phyloP scores from a whole-genome alignment of 2,113 vertebrate genomes.

The Oryzias woworae region DNA sequence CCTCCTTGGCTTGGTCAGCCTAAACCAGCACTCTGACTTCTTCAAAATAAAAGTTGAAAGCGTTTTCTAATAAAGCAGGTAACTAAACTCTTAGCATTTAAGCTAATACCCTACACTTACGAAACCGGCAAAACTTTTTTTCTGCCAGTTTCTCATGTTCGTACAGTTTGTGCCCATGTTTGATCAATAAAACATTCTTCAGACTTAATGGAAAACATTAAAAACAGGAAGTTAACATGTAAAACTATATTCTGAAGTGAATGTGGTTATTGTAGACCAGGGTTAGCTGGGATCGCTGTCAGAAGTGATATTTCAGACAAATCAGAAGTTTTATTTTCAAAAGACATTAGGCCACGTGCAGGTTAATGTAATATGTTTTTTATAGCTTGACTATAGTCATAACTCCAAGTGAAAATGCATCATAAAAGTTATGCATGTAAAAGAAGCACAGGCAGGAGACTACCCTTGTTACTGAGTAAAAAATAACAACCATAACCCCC shows the following conservation, averaged over 20 bases:
- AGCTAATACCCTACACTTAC: constrained; percentile 18
- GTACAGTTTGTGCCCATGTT: not conserved
- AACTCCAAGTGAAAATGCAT: not conserved
- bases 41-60: not conserved
- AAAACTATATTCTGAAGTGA: too few species aligned
- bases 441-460: not conserved
- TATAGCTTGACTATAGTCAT: too few species aligned
- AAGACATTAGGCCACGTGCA: too few species aligned
- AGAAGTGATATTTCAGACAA: too few species aligned
- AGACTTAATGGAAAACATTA: too few species aligned
- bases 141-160: not conserved
- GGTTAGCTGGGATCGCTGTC: too few species aligned
- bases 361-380: too few species aligned
- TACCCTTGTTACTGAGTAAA: too few species aligned
- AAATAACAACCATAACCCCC: too few species aligned
- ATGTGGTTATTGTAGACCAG: not conserved
- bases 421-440: not conserved
- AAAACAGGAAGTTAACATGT: too few species aligned
- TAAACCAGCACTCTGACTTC: not conserved
- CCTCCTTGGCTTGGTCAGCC: not conserved
- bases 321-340: too few species aligned
- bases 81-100: constrained; percentile 6
- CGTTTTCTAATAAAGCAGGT: not conserved
- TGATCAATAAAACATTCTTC: not conserved
- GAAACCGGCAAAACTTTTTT: not conserved